phyloP scores from a whole-genome alignment of 2,888 invertebrate species.

The Lithosia quadra region DNA sequence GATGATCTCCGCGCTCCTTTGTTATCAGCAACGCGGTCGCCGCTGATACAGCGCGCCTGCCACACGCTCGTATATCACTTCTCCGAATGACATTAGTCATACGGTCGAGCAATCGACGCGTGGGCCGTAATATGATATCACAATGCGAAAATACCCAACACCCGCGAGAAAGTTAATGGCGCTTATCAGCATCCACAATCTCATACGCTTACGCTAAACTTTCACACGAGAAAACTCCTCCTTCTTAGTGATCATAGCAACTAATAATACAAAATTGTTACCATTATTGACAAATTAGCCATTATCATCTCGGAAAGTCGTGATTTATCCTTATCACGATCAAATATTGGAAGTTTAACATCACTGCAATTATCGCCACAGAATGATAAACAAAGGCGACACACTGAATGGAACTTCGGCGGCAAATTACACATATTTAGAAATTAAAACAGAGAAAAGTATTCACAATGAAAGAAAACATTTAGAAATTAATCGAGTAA shows the following conservation, averaged over 20 bases:
- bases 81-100: constrained; percentile 86
- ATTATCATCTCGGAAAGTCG: constrained; percentile 91
- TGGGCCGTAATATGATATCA: constrained; percentile 88
- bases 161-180: constrained; percentile 88
- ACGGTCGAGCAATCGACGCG: constrained; percentile 83
- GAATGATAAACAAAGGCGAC: constrained; percentile 96
- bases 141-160: constrained; percentile 88
- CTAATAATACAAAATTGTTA: constrained; percentile 81
- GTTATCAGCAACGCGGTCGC: constrained; percentile 80
- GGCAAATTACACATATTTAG: constrained; percentile 96
- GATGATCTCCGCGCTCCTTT: constrained; percentile 75
- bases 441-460: constrained; percentile 84
- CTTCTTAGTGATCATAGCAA: constrained; percentile 59
- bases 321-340: constrained; percentile 91
- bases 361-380: constrained; percentile 90
- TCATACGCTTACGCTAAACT: constrained; percentile 85
- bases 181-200: constrained; percentile 88
- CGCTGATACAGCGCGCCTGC: constrained; percentile 75
- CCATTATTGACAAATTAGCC: constrained; percentile 93
- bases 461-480: constrained; percentile 85
- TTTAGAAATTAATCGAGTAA: constrained; percentile 85
- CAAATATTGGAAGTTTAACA: constrained; percentile 92
- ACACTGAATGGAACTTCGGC: constrained; percentile 97
- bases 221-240: constrained; percentile 84
- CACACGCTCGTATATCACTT: constrained; percentile 83